Percentiles rank a stretch among this genome's conserved stretches.
phyloP scores from a whole-genome alignment of 2,113 vertebrate genomes.

The Corydoras maculifer region DNA sequence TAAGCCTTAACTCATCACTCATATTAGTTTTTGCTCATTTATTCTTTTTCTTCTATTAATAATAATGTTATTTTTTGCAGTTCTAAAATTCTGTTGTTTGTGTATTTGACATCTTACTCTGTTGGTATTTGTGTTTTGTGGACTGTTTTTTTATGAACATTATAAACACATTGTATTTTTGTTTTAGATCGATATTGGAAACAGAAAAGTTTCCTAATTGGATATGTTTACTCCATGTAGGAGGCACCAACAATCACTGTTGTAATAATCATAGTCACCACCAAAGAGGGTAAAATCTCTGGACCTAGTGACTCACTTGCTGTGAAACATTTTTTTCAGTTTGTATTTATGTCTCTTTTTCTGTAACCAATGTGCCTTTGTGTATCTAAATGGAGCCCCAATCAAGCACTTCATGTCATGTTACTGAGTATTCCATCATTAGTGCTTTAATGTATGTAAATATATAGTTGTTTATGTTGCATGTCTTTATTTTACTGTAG shows the following conservation, averaged over 20 bases:
- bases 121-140: background rate
- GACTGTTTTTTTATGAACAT: background rate
- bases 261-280: conserved; percentile 42
- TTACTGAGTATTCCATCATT: conserved; percentile 53
- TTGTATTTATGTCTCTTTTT: conserved; percentile 52
- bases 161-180: background rate
- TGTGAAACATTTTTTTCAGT: conserved; percentile 52
- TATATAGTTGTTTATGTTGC: conserved; percentile 37
- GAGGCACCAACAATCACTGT: no score
- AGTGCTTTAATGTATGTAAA: conserved; percentile 46
- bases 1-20: no score
- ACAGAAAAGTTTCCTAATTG: background rate
- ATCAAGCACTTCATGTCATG: conserved; percentile 61
- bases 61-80: background rate
- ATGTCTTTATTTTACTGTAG: conserved; percentile 56
- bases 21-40: background rate
- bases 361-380: conserved; percentile 25
- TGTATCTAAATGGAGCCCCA: conserved; percentile 51
- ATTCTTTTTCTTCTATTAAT: background rate
- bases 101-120: no score
- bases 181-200: background rate
- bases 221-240: no score
- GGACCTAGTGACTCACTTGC: conserved; percentile 44
- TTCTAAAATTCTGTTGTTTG: background rate
- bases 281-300: conserved; percentile 49